phyloP scores from a whole-genome alignment of 2,113 vertebrate species.

The Ptyas mucosa region DNA sequence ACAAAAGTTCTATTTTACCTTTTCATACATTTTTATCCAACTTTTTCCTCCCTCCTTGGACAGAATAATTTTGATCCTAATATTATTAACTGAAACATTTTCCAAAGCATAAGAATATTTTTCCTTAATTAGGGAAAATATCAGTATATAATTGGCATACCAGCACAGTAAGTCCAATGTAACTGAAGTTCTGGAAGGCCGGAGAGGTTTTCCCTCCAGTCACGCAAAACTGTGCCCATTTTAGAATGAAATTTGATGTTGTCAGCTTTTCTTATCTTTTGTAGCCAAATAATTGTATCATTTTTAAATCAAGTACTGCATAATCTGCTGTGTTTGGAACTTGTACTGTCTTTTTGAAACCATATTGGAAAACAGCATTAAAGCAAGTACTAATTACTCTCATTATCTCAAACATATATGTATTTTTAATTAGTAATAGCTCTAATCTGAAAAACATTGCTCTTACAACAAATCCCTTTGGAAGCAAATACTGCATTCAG shows the following conservation, averaged over 20 bases:
- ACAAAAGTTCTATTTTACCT: neutral
- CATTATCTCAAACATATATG: neutral
- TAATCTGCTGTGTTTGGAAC: neutral
- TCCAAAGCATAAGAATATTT: neutral
- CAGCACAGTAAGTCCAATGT: neutral
- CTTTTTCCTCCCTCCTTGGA: neutral
- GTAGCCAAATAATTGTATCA: slow-evolving; percentile 3
- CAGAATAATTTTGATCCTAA: neutral
- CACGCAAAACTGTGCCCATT: neutral
- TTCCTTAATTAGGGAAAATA: neutral
- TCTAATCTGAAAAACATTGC: slow-evolving; percentile 4
- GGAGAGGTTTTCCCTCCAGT: slow-evolving; percentile 1
- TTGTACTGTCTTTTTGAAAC: neutral
- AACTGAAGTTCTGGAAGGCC: neutral
- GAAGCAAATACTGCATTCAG: neutral
- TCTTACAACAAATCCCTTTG: neutral
- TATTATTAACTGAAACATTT: neutral
- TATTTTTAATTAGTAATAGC: neutral
- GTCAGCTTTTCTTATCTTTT: slow-evolving; percentile 5
- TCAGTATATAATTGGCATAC: neutral
- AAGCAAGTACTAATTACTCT: neutral
- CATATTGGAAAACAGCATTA: neutral
- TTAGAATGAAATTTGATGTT: slow-evolving; percentile 6
- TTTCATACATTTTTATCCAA: neutral
- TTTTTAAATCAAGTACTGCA: neutral